Evolutionary conservation across 1,140 invertebrate species (phyloP).

Genomic region (Solenopsis fugax): DNA sequence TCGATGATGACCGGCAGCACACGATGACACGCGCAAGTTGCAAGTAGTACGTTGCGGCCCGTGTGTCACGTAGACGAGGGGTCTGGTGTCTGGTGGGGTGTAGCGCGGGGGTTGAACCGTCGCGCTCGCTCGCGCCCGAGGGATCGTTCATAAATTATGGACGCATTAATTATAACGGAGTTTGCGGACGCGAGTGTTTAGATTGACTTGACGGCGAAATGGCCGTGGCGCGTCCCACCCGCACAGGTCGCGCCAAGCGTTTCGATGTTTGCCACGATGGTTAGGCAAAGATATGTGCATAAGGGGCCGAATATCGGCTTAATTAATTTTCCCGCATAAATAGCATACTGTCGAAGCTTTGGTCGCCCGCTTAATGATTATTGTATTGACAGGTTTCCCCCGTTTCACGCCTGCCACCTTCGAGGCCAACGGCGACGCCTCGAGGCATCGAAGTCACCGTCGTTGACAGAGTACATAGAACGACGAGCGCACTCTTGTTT

Average conservation of each 20-base stretch:
- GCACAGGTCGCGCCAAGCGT: not conserved
- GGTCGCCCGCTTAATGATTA: not conserved
- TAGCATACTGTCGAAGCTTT: constrained; percentile 15
- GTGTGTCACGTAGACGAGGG: constrained; percentile 43
- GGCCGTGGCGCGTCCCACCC: not conserved
- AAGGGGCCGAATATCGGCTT: constrained; percentile 30
- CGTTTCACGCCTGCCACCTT: constrained; percentile 24
- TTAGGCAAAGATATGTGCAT: constrained; percentile 17
- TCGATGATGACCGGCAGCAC: constrained; percentile 33
- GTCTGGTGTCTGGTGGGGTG: not conserved
- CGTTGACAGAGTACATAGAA: not conserved
- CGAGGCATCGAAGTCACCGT: constrained; percentile 50
- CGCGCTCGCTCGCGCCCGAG: constrained; percentile 52
- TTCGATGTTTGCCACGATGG: not conserved
- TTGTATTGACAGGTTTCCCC: constrained; percentile 1
- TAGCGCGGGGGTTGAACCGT: constrained; percentile 1
- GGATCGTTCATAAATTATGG: constrained; percentile 80
- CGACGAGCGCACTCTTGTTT: not conserved
- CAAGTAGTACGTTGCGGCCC: not conserved
- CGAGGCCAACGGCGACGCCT: not conserved
- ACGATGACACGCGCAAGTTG: constrained; percentile 48
- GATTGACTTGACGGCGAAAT: constrained; percentile 69
- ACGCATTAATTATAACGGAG: constrained; percentile 78
- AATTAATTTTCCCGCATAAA: constrained; percentile 55
- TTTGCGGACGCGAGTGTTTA: constrained; percentile 71